Conservation (phyloP, 2,888 invertebrate species). For the Ophioninae sp. region DNA sequence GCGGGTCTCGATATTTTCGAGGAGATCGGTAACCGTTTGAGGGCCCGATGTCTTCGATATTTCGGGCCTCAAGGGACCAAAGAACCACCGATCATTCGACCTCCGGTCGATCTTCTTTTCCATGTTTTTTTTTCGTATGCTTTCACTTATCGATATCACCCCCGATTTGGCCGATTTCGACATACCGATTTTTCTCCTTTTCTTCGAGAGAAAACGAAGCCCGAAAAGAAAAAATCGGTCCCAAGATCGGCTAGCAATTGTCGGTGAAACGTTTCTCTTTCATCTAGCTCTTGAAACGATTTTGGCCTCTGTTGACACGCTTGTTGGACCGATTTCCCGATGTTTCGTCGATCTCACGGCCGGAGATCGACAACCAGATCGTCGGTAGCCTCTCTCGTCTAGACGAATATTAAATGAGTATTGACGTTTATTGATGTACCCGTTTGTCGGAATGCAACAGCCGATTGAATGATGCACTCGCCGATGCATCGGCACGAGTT, state of each 20-base stretch:
- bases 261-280: conserved; percentile 38
- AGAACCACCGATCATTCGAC: conserved; percentile 30
- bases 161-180: conserved; percentile 42
- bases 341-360: conserved; percentile 13
- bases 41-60: conserved; percentile 69
- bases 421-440: conserved; percentile 17
- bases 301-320: conserved; percentile 48
- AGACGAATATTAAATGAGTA: conserved; percentile 55
- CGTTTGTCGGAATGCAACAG: not conserved
- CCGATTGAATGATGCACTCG: not conserved
- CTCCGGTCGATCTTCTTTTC: conserved; percentile 21
- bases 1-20: conserved; percentile 53
- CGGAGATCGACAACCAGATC: conserved; percentile 50
- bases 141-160: conserved; percentile 46
- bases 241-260: conserved; percentile 25
- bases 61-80: conserved; percentile 65
- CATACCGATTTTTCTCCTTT: conserved; percentile 55
- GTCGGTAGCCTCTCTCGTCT: conserved; percentile 39
- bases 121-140: conserved; percentile 11
- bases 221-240: conserved; percentile 8
- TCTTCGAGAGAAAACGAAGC: conserved; percentile 14
- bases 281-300: conserved; percentile 7
- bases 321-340: conserved; percentile 44
- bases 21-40: conserved; percentile 48
- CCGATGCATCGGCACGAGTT: not conserved